Evolutionary conservation across 2,113 vertebrate genomes (phyloP).

Genomic region (Brachyistius frenatus): DNA sequence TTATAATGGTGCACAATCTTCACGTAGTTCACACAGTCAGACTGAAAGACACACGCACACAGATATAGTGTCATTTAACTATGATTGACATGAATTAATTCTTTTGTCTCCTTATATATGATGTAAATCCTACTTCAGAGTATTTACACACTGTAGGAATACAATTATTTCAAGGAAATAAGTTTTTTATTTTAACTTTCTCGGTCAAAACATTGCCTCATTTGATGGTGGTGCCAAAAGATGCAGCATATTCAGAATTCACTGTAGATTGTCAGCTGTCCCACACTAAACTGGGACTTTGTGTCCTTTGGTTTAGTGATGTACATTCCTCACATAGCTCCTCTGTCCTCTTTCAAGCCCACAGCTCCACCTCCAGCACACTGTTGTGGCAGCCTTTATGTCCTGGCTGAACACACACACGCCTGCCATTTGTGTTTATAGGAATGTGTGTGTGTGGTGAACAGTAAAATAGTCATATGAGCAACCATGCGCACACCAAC

Average conservation of each 20-base stretch:
- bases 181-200: too few relatives aligned
- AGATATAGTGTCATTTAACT: background rate
- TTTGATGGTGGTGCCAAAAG: too few relatives aligned
- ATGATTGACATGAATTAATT: background rate
- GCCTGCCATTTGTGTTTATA: background rate
- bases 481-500: background rate
- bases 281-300: background rate
- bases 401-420: conserved; percentile 41
- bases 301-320: conserved; percentile 44
- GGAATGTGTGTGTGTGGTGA: background rate
- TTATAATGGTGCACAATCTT: conserved; percentile 95
- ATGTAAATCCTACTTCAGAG: background rate
- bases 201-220: too few relatives aligned
- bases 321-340: conserved; percentile 74
- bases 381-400: conserved; percentile 50
- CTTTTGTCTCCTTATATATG: background rate
- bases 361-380: conserved; percentile 24
- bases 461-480: background rate
- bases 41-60: conserved; percentile 79
- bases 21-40: conserved; percentile 96
- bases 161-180: too few relatives aligned
- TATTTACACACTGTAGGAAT: too few relatives aligned
- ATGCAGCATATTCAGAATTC: background rate
- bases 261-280: background rate
- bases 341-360: conserved; percentile 25